Conservation (phyloP, 2,113 vertebrate genomes). For the Coptodon bakossiorum region DNA sequence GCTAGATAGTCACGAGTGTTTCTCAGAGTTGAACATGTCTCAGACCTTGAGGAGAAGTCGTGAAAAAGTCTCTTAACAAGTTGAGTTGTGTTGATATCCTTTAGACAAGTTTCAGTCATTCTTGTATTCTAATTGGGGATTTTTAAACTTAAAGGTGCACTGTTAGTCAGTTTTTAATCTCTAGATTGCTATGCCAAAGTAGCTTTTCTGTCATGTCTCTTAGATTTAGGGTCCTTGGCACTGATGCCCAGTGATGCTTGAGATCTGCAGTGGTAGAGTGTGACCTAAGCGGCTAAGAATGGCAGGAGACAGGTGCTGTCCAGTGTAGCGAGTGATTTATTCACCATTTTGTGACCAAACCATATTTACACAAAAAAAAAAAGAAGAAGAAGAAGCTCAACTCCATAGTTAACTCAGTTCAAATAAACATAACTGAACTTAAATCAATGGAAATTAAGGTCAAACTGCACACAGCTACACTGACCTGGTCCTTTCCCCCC, state of each 20-base stretch:
- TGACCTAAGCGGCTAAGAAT: background rate
- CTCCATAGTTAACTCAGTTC: background rate
- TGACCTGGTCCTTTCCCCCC: background rate
- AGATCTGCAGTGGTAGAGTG: background rate
- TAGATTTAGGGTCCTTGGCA: background rate
- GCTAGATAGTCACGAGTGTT: background rate
- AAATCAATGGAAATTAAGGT: background rate
- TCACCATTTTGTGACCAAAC: background rate
- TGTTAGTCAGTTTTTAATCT: background rate
- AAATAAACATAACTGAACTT: background rate
- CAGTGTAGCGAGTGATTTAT: background rate
- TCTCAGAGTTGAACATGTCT: background rate
- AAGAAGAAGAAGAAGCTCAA: background rate
- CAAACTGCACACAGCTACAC: background rate
- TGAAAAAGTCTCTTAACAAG: background rate
- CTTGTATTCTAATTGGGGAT: background rate
- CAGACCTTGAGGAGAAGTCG: background rate
- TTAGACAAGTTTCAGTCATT: background rate
- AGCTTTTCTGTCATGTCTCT: background rate
- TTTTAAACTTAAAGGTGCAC: background rate
- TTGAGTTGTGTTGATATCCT: background rate
- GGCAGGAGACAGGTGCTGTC: background rate
- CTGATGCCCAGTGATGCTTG: background rate
- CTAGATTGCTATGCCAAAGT: background rate
- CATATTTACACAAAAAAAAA: background rate